phyloP scores from a whole-genome alignment of 2,113 vertebrate genomes.

The Odontophorus gujanensis region DNA sequence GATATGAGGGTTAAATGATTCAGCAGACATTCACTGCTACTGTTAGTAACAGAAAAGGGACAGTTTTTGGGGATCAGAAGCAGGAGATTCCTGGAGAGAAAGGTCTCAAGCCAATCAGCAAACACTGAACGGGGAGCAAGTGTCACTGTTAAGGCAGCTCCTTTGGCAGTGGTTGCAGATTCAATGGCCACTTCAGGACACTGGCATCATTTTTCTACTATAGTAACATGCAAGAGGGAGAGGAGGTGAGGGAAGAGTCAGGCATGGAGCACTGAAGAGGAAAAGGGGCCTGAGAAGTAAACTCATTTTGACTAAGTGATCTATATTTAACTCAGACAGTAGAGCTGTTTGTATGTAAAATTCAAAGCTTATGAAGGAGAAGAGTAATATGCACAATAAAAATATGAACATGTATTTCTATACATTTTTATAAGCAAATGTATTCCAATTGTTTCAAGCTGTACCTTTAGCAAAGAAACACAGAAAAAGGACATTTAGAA shows the following conservation, averaged over 20 bases:
- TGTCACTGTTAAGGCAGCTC: neutral
- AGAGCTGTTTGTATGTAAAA: neutral
- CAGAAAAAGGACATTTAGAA: neutral
- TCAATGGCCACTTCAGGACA: neutral
- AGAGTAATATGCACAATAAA: neutral
- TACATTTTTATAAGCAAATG: neutral
- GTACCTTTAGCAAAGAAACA: neutral
- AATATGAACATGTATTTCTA: neutral
- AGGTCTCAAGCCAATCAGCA: neutral
- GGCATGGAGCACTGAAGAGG: neutral
- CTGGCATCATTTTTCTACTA: neutral
- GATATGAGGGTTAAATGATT: neutral
- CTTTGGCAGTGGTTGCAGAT: neutral
- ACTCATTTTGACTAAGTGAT: neutral
- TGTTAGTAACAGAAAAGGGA: neutral
- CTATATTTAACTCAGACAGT: neutral
- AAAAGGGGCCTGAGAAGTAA: neutral
- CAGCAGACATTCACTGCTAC: neutral
- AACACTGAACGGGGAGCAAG: neutral
- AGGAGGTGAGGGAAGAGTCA: too few species aligned
- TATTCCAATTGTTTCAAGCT: neutral
- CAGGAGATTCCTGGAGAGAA: neutral
- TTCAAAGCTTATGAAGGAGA: neutral
- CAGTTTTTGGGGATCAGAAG: neutral
- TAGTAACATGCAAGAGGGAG: neutral